phyloP scores from a whole-genome alignment of 2,113 vertebrate species.

The Xerus inauris region DNA sequence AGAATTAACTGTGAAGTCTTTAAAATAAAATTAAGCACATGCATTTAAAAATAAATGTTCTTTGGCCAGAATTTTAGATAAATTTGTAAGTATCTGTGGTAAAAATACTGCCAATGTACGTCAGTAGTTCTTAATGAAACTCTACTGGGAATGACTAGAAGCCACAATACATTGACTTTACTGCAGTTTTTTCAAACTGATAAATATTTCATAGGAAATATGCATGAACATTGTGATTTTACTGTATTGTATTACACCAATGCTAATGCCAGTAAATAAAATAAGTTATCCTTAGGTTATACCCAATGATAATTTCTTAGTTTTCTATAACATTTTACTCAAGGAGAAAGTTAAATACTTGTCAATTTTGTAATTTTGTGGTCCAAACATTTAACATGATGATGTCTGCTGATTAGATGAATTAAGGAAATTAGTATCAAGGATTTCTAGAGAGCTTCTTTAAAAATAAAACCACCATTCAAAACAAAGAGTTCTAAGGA shows the following conservation, averaged over 20 bases:
- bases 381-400: constrained; percentile 38
- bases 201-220: constrained; percentile 91
- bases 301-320: constrained; percentile 76
- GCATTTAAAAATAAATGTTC: constrained; percentile 67
- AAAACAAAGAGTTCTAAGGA: neutral
- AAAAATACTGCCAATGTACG: constrained; percentile 66
- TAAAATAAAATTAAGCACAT: constrained; percentile 60
- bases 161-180: constrained; percentile 87
- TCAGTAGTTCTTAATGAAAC: constrained; percentile 80
- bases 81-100: constrained; percentile 70
- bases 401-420: neutral
- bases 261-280: constrained; percentile 89
- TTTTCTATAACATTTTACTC: constrained; percentile 38
- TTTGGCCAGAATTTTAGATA: constrained; percentile 49
- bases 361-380: constrained; percentile 41
- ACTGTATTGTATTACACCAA: constrained; percentile 86
- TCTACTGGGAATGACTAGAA: constrained; percentile 83
- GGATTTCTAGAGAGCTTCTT: neutral
- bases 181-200: constrained; percentile 87
- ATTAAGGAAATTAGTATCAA: constrained; percentile 16
- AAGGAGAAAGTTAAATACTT: constrained; percentile 48
- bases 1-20: constrained; percentile 59
- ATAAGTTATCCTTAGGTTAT: constrained; percentile 88
- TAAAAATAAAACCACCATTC: neutral
- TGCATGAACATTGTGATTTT: constrained; percentile 82